phyloP scores from a whole-genome alignment of 2,113 vertebrate species.

The Delphinus delphis region DNA sequence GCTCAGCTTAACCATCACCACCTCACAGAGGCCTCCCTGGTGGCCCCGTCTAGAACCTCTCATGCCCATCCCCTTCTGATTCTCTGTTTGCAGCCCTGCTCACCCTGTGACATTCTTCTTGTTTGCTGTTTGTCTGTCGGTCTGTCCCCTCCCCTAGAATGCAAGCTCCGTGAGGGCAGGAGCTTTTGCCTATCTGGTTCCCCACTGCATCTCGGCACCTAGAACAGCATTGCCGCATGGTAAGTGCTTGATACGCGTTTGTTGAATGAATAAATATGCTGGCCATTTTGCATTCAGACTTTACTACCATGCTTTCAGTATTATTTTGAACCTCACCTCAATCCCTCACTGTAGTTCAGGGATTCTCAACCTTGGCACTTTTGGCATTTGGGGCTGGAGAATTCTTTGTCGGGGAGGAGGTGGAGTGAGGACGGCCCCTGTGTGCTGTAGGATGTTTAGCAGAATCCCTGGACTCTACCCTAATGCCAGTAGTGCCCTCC shows the following conservation, averaged over 20 bases:
- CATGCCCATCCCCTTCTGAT: accelerated
- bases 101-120: not conserved
- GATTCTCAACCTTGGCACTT: not conserved
- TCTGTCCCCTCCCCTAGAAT: not conserved
- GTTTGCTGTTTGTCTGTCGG: accelerated
- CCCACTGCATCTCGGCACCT: not conserved
- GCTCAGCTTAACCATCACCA: not conserved
- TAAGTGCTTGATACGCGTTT: not conserved
- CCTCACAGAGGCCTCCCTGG: not conserved
- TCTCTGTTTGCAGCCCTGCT: not conserved
- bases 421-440: accelerated
- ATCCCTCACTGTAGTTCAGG: not conserved
- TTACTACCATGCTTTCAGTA: accelerated
- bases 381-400: not conserved
- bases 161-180: not conserved
- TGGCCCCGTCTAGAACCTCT: not conserved
- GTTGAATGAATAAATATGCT: not conserved
- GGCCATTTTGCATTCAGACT: not conserved
- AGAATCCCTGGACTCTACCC: not conserved
- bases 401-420: not conserved
- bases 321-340: not conserved
- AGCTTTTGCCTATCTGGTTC: not conserved
- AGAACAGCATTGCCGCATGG: accelerated
- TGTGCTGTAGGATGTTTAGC: accelerated
- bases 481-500: not conserved